phyloP scores from a whole-genome alignment of 1,140 invertebrate species.

The Hydropsyche tenuis region DNA sequence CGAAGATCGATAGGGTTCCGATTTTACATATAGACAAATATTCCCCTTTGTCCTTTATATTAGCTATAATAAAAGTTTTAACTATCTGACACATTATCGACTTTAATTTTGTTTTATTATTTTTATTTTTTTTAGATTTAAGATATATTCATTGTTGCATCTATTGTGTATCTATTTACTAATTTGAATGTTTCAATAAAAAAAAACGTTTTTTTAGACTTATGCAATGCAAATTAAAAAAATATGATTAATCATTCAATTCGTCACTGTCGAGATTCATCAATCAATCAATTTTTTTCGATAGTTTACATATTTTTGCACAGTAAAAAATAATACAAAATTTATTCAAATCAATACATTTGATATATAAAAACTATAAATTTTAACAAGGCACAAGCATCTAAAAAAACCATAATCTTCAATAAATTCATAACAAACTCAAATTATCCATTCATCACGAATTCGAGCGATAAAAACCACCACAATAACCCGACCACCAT shows the following conservation, averaged over 20 bases:
- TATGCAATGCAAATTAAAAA: background rate
- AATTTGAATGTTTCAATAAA: too few relatives aligned
- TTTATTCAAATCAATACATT: background rate
- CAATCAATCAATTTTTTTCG: background rate
- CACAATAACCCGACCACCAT: conserved; percentile 26
- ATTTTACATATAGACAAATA: conserved; percentile 36
- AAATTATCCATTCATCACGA: too few relatives aligned
- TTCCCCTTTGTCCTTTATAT: background rate
- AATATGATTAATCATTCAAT: conserved; percentile 24
- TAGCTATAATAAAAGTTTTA: background rate
- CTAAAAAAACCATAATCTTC: too few relatives aligned
- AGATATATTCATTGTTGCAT: too few relatives aligned
- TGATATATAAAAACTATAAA: too few relatives aligned
- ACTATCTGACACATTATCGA: background rate
- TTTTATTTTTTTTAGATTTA: too few relatives aligned
- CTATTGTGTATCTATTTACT: too few relatives aligned
- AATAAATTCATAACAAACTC: too few relatives aligned
- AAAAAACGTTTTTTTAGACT: background rate
- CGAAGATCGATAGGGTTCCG: conserved; percentile 34
- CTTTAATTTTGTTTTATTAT: background rate
- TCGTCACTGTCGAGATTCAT: conserved; percentile 3
- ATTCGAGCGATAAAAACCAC: conserved; percentile 37
- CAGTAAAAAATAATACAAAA: background rate
- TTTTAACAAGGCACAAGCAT: too few relatives aligned
- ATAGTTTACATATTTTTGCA: background rate